Base-by-base conservation (phyloP, 2,888 invertebrate genomes). In the Xestia sexstrigata region DNA sequence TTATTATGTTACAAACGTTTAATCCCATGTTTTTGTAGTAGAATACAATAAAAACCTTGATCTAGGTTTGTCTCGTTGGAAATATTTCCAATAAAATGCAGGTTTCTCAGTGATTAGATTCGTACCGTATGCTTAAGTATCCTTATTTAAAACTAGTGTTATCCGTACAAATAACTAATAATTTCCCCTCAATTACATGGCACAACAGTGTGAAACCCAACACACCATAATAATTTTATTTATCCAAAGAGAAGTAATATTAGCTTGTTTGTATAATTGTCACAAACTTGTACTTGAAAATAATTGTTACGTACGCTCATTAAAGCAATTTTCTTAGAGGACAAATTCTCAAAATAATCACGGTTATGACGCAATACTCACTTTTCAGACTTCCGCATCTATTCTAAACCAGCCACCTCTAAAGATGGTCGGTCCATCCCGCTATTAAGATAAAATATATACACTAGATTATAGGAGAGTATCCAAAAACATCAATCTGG, bases 401-500 rank as follows among this genome's bases (percentile, higher is more conserved):
- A 35, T 23, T 47, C 4, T 63, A 23, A 45, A 7, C 1, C 9
- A 66, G 23, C 17, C 6, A 23, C n/a, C 17, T 26, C 20, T 15
- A 39, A 26, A 35, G 30, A 5, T 55, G 17, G 17, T 20, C 13
- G 13, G 47, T n/a, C 39, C 9, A 39, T 39, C 52, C 20, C 17
- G 8, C 47, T 65, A 9, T 72, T n/a, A 35, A 35, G 66, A 79
- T 81, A 49, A 45, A 55, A 74, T 79, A 47, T 62, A 55, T 47
- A 62, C 49, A 49, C n/a, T 66, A 47, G 47, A n/a, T 58, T 63
- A 78, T 60, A 74, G 63, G 30, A 74, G 63, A 66, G 60, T 79
- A 71, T 71, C 71, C 67, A 63, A 77, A 80, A 84, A 66, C 74
- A 84, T 84, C 65, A 66, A 78, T 84, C 70, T 71, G 52, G 72